Evolutionary conservation across 2,113 vertebrate genomes (phyloP), one percentile per base, ranked within the genome.

Genomic region (Cheirogaleus medius): DNA sequence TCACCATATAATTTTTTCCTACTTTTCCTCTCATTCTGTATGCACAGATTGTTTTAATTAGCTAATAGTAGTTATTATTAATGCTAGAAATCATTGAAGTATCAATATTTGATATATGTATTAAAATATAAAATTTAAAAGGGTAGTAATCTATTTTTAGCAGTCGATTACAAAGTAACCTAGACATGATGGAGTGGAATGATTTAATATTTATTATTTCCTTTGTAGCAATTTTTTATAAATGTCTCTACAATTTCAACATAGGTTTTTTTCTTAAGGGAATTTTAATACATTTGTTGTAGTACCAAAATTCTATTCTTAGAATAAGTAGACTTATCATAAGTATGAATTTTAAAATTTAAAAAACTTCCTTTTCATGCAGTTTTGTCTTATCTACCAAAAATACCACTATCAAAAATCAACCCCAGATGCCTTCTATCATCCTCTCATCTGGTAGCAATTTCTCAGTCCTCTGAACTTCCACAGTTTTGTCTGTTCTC

Each of bases 191-290:
- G 32, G 83, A 98, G 56, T 87, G 17, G 63, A 90, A 37, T 84
- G 27, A 96, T 98, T 94, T 97, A 97, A 96, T 95, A 97, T 97
- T 98, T 95, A 98, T 96, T 97, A 97, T 95, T 97, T 98, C 42
- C 64, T 87, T 23, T 47, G 27, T 58, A 90, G 47, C 44, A 73
- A 64, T 92, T 86, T 97, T 76, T 97, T 92, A 94, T 92, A 95
- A 94, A 91, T 92, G 87, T 97, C 88, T 69, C 66, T 97, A 25
- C 10, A 94, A 87, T 54, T 95, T 97, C 91, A 91, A 64, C n/a
- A 74, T 63, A 86, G 34, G 42, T 90, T 96, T 89, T 47, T 39
- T 25, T 52, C 44, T 44, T 81, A 63, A 23, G 64, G 8, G 15
- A 85, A 94, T 90, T 78, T 95, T 96, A 84, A 83, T 91, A 89